Base-by-base conservation (phyloP, 1,140 invertebrate genomes). In the Drosophila insularis region DNA sequence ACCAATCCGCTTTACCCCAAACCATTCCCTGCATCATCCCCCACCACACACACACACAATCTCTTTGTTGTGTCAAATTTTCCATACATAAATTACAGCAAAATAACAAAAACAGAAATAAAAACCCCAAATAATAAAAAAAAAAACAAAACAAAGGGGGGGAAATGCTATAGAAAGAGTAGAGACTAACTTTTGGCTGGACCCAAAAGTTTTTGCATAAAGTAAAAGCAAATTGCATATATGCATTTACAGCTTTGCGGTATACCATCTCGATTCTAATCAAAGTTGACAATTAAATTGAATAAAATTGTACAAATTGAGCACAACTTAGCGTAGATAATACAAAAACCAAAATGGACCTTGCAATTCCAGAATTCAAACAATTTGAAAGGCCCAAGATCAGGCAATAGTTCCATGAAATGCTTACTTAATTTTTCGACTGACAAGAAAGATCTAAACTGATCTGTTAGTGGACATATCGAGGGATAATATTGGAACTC, bases 11-110 rank as follows among this genome's bases (percentile, higher is more conserved):
- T 27, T 27, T 27, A 27, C 27, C 7, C 43, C 40, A 6, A 14
- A 13, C n/a, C 13, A 31, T 1, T 6, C 27, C 21, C 5, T 3
- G 6, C 46, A 6, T n/a, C n/a, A 13, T 13, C 50, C 19, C 10
- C 50, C 8, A 13, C 50, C 19, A 46, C 17, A 50, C 17, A 46
- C 40, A n/a, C 7, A 4, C 39, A 43, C 14, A 43, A 17, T 7
- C 40, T 7, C 40, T 43, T 46, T 21, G 19, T 23, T 62, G 40
- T 62, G 37, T 43, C 21, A 62, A 62, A 62, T 27, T 27, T 62
- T 50, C 37, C 39, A 62, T 62, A 62, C 37, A 62, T 50, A 43
- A 62, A 40, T 62, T 43, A 14, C 13, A 7, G n/a, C 6, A 55
- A 13, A 55, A 27, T 27, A 17, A 56, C 4, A 14, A 56, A 32